These are phyloP conservation scores for Polymixis lichenea DNA, from an alignment of 2,888 invertebrate genomes.

Conservation along the genomic window DNA sequence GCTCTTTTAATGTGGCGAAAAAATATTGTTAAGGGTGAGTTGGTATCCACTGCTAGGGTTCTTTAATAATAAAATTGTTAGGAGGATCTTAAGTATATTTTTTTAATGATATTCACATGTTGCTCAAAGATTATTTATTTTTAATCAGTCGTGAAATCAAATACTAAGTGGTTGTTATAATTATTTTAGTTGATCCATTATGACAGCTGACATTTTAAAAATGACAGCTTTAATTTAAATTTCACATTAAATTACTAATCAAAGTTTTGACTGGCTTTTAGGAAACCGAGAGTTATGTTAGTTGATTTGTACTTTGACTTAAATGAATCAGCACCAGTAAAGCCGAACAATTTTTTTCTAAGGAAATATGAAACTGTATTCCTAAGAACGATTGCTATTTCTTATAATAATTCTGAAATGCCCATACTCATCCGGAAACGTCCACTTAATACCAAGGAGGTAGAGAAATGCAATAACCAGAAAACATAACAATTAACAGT, in stretches of 20 bases:
- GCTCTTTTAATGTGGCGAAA: background rate
- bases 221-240: background rate
- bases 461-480: slow-evolving; percentile 11
- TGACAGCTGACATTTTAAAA: too few species aligned
- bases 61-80: background rate
- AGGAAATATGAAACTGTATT: background rate
- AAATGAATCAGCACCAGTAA: background rate
- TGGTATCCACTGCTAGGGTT: too few species aligned
- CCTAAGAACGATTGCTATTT: background rate
- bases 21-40: background rate
- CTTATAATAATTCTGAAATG: background rate
- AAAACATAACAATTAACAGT: slow-evolving; percentile 42
- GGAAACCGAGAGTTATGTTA: background rate
- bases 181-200: background rate
- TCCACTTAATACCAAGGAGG: slow-evolving; percentile 19
- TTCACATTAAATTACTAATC: background rate
- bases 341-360: background rate
- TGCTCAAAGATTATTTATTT: background rate
- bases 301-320: background rate
- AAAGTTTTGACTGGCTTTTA: background rate
- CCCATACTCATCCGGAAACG: background rate
- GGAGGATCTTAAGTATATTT: background rate
- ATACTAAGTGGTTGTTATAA: background rate
- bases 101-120: background rate
- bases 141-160: background rate